Percentiles rank a stretch among this genome's conserved stretches.
phyloP scores from a whole-genome alignment of 2,113 vertebrate genomes.

The Aspiorhynchus laticeps region DNA sequence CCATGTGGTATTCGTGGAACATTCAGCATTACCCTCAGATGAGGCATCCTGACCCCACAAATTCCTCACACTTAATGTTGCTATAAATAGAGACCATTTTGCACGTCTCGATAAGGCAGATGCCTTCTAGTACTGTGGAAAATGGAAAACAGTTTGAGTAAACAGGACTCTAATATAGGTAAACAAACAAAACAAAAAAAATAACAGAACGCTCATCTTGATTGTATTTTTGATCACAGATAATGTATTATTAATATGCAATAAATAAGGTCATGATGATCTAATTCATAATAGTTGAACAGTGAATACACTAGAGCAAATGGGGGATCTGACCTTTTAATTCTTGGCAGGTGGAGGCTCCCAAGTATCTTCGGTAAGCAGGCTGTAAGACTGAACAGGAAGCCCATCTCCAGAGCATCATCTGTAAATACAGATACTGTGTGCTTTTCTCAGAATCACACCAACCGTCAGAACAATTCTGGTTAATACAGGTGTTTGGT shows the following conservation, averaged over 20 bases:
- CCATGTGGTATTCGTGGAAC: constrained; percentile 58
- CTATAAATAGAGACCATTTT: constrained; percentile 72
- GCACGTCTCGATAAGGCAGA: constrained; percentile 66
- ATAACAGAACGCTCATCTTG: rapidly evolving
- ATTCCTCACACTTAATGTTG: constrained; percentile 72
- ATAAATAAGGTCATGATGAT: background rate
- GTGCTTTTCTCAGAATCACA: background rate
- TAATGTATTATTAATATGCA: background rate
- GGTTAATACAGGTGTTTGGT: background rate
- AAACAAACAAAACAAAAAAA: background rate
- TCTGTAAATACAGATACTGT: background rate
- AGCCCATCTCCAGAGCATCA: background rate
- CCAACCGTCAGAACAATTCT: background rate
- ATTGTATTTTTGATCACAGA: background rate
- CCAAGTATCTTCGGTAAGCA: constrained; percentile 66
- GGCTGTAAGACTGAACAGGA: background rate
- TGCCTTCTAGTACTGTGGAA: constrained; percentile 51
- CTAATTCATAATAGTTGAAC: background rate
- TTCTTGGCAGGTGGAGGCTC: constrained; percentile 72
- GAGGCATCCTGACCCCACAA: constrained; percentile 64
- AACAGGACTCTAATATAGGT: constrained; percentile 18
- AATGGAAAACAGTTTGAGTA: constrained; percentile 32
- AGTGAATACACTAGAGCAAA: background rate
- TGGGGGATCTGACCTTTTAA: constrained; percentile 1
- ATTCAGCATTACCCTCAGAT: constrained; percentile 62